Evolutionary conservation across 2,113 vertebrate species (phyloP).

Genomic region (Leucopsar rothschildi): DNA sequence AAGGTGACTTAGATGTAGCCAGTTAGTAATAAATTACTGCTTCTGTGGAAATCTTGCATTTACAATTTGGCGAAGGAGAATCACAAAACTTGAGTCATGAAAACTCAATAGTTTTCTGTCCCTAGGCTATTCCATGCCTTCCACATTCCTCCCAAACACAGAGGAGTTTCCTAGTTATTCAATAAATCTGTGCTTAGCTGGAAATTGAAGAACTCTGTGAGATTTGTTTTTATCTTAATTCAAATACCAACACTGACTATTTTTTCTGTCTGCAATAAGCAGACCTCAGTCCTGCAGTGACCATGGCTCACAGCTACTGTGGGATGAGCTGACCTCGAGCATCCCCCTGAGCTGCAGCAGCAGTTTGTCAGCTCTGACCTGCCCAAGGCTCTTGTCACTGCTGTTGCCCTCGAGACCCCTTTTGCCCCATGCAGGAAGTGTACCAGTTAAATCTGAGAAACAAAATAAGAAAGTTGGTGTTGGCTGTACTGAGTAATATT

Average conservation of each 20-base stretch:
- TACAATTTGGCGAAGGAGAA: not conserved
- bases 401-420: accelerated
- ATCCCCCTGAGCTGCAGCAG: not conserved
- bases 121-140: not conserved
- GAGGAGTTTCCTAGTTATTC: not conserved
- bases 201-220: not conserved
- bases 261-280: not conserved
- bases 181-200: not conserved
- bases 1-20: not conserved
- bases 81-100: not conserved
- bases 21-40: not conserved
- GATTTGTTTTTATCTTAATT: not conserved
- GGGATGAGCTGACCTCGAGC: not conserved
- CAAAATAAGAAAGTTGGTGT: not conserved
- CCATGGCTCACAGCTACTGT: not conserved
- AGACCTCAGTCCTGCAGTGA: not conserved
- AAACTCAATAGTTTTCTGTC: not conserved
- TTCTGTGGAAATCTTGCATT: not conserved
- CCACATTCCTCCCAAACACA: not conserved
- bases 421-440: not conserved
- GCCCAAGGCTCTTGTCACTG: not conserved
- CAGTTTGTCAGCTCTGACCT: not conserved
- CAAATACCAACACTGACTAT: not conserved
- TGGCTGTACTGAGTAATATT: not conserved
- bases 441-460: not conserved